Base-by-base conservation (phyloP, 2,888 invertebrate genomes). In the Folsomia candida region DNA sequence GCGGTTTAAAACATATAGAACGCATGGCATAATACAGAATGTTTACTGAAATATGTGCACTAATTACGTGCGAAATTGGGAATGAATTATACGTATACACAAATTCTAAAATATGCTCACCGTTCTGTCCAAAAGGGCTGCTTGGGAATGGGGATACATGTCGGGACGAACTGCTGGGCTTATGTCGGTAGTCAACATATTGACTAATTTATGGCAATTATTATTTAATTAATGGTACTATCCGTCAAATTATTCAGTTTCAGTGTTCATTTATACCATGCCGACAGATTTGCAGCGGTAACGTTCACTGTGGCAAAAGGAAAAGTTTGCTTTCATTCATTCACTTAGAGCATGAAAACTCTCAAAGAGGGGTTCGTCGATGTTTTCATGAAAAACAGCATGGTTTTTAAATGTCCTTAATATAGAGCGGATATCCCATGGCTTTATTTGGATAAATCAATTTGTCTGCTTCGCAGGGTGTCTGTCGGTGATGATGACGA, bases 141-240 rank as follows among this genome's bases (percentile, higher is more conserved):
- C 60, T 54, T 76, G 77, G 20, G 78, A 72, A 68, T 78, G 76
- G 62, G 77, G 73, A 70, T 79, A 78, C 63, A 79, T 72, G 70
- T 79, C 78, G 47, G 79, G 78, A 74, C 79, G 73, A 67, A 79
- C 75, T 68, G 77, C 79, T 71, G 79, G 79, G 65, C 73, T 76
- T 67, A 79, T 79, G 60, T 79, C 79, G 69, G 79, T 79, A 63
- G 79, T 79, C 75, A 79, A 70, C 79, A 79, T 79, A 54, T 54
- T 51, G 54, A 54, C 54, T 20, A 54, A 54, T 54, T 54, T 47
- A 47, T 11, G 47, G 47, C 18, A 47, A 47, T 47, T 11, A 47
- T 47, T 18, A 47, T 47, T 47, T 47, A 47, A 47, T 47, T 47
- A 47, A 47, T 47, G n/a, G n/a, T 47, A 47, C 47, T 47, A 11